phyloP scores from a whole-genome alignment of 1,140 invertebrate species.

The Arion vulgaris region DNA sequence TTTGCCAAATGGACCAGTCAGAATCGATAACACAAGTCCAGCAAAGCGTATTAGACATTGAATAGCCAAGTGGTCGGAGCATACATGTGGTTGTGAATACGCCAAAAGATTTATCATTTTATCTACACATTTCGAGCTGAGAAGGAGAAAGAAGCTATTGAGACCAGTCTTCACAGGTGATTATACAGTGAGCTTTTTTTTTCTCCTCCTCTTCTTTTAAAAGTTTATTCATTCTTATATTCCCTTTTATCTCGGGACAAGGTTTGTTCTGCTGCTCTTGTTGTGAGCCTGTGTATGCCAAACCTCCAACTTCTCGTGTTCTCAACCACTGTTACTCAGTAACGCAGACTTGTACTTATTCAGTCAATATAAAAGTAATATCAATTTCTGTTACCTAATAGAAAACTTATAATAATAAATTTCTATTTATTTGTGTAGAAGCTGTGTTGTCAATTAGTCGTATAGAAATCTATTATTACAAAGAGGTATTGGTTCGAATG shows the following conservation, averaged over 20 bases:
- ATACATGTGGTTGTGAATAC: constrained; percentile 30
- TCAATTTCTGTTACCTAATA: not conserved
- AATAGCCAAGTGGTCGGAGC: constrained; percentile 21
- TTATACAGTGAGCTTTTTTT: constrained; percentile 25
- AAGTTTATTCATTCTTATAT: not conserved
- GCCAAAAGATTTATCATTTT: constrained; percentile 35
- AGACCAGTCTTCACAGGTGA: not conserved
- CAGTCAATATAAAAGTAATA: not conserved
- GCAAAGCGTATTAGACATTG: constrained; percentile 32
- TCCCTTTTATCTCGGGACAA: not conserved
- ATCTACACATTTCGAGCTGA: constrained; percentile 32
- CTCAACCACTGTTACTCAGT: not conserved
- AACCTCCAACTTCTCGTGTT: constrained; percentile 8
- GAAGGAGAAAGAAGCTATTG: constrained; percentile 25
- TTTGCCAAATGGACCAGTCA: constrained; percentile 21
- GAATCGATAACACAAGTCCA: constrained; percentile 27
- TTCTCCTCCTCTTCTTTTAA: constrained; percentile 5
- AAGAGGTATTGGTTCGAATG: not conserved
- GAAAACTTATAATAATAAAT: not conserved
- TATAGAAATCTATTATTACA: not conserved
- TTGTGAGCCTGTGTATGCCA: not conserved
- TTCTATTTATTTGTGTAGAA: not conserved
- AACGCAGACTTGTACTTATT: not conserved
- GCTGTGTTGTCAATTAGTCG: not conserved
- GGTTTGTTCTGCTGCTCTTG: not conserved